Conservation (phyloP, 2,797 vertebrate genomes). For the Geotrypetes seraphini region DNA sequence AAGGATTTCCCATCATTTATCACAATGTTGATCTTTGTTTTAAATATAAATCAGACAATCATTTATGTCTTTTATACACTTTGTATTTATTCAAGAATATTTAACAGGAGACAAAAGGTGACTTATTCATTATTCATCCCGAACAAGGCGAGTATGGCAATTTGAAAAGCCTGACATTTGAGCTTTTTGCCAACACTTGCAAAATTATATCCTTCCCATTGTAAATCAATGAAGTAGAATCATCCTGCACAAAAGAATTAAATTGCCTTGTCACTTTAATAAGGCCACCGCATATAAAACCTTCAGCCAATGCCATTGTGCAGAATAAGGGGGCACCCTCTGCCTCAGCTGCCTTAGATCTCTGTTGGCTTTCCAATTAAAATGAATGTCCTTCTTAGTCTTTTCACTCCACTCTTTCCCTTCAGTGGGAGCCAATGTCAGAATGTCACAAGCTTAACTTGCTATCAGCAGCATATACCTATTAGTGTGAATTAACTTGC, state of each 20-base stretch:
- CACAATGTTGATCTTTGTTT: constrained; percentile 75
- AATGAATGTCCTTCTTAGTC: constrained; percentile 45
- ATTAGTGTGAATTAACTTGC: constrained; percentile 29
- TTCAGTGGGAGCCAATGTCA: constrained; percentile 42
- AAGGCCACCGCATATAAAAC: constrained; percentile 78
- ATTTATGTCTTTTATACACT: constrained; percentile 62
- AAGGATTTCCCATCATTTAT: constrained; percentile 58
- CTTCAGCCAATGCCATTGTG: constrained; percentile 69
- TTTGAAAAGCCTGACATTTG: constrained; percentile 95
- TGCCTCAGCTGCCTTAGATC: constrained; percentile 48
- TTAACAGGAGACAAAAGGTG: constrained; percentile 92
- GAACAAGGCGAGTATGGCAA: constrained; percentile 80
- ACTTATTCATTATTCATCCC: constrained; percentile 83
- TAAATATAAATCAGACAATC: constrained; percentile 77
- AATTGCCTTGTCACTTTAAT: constrained; percentile 81
- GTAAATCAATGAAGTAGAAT: constrained; percentile 85
- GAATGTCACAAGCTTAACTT: constrained; percentile 38
- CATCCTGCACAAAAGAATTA: constrained; percentile 76
- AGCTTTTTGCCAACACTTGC: constrained; percentile 83
- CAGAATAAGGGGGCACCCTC: constrained; percentile 44
- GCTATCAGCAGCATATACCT: constrained; percentile 37
- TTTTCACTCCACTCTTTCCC: constrained; percentile 36
- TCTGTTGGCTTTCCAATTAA: constrained; percentile 59
- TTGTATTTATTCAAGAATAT: constrained; percentile 89
- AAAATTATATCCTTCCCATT: constrained; percentile 85